phyloP scores from a whole-genome alignment of 2,113 vertebrate species.

The Pipa parva region DNA sequence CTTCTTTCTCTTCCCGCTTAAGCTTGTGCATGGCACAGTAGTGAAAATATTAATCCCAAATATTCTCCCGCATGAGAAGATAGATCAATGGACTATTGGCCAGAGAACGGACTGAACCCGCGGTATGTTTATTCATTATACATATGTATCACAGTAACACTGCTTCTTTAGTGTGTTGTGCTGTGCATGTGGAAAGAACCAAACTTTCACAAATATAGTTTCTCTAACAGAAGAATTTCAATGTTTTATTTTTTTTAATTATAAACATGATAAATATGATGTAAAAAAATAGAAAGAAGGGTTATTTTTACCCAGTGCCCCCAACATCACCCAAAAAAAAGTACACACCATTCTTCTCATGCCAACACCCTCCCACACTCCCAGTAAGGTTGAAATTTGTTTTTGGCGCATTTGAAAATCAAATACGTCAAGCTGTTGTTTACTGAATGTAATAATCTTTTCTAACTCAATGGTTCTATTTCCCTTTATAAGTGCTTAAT shows the following conservation, averaged over 20 bases:
- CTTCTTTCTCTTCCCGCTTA: too few relatives aligned
- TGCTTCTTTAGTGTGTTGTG: too few relatives aligned
- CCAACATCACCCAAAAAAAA: slow-evolving; percentile 3
- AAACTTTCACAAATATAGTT: neutral
- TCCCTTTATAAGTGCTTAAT: neutral
- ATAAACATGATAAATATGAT: neutral
- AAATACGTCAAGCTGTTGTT: slow-evolving; percentile 27
- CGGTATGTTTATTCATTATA: neutral
- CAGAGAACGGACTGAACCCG: neutral
- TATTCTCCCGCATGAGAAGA: too few relatives aligned
- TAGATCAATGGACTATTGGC: too few relatives aligned
- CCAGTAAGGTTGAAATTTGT: slow-evolving; percentile 2
- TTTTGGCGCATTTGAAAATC: neutral
- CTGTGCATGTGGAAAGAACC: neutral
- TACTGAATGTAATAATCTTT: slow-evolving; percentile 21
- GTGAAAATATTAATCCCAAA: neutral
- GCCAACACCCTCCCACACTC: slow-evolving; percentile 18
- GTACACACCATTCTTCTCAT: neutral
- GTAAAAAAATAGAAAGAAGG: neutral
- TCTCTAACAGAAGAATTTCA: too few relatives aligned
- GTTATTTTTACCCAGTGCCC: slow-evolving; percentile 16
- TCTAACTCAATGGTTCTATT: neutral
- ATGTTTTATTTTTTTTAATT: too few relatives aligned
- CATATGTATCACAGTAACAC: too few relatives aligned
- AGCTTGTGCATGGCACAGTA: neutral